Base-by-base conservation (phyloP, 2,113 vertebrate species). In the Cololabis saira region DNA sequence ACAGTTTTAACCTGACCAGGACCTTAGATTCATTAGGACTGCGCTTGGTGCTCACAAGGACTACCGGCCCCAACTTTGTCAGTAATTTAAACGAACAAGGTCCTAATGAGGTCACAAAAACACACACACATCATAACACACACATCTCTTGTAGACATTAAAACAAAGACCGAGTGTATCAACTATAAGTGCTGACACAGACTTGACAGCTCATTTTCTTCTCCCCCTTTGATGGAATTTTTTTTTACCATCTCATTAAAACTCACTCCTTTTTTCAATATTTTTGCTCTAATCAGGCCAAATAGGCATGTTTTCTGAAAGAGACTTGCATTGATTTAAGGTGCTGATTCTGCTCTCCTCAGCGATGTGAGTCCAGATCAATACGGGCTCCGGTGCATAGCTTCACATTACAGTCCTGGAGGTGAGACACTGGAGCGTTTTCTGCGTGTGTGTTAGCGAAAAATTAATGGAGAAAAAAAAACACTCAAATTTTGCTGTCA, bases 291-390 rank as follows among this genome's bases (percentile, higher is more conserved):
- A n/a, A 51, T 43, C 15, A 12, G 57, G 44, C 61, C 63, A 65
- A 77, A 64, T 42, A 67, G 58, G 42, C 64, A 13, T 48, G 60
- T 78, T 78, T 84, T 79, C 58, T 81, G 42, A 79, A 73, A 81
- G 81, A 57, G 65, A 27, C 63, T 37, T 49, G 30, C 61, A 82
- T 83, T 89, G 87, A 91, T 91, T 87, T 49, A 81, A 84, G 62
- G 70, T 80, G 89, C 89, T 85, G 82, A 89, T 85, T 78, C 48
- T 60, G 87, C 87, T 74, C 77, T 89, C 80, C 47, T 50, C 78
- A 76, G 75, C 56, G 85, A 89, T 84, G 80, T 67, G 84, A 86
- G 68, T 74, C 71, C 42, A 16, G 83, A 91, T 92, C 91, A 78
- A 92, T 92, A 84, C 42, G 42, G 42, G 48, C 61, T 83, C 74